These are phyloP conservation scores for Esox niger DNA, from an alignment of 2,113 vertebrate species.

Conservation along the genomic window DNA sequence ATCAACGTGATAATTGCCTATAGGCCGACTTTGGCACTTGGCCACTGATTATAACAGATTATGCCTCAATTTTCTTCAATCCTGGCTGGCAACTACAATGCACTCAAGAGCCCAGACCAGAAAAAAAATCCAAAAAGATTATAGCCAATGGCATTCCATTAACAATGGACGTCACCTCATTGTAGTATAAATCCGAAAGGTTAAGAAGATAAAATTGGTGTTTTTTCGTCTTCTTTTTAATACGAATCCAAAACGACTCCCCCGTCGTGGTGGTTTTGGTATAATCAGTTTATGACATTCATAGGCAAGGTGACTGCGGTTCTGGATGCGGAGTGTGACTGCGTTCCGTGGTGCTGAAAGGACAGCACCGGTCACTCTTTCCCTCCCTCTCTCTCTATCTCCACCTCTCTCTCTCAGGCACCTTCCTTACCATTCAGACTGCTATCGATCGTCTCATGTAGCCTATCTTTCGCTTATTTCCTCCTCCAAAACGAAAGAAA, in stretches of 20 bases:
- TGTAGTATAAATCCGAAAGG: conserved; percentile 52
- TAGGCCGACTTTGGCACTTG: background rate
- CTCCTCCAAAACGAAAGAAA: conserved; percentile 48
- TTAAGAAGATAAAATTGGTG: conserved; percentile 37
- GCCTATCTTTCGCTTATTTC: conserved; percentile 49
- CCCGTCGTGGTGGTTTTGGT: background rate
- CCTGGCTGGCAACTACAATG: conserved; percentile 18
- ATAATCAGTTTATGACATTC: conserved; percentile 14
- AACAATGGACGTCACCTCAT: conserved; percentile 58
- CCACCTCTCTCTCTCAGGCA: background rate
- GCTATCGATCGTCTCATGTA: too few relatives aligned
- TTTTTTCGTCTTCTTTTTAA: background rate
- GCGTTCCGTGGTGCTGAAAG: conserved; percentile 65
- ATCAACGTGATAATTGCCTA: background rate
- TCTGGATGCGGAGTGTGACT: too few relatives aligned
- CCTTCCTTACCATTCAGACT: background rate
- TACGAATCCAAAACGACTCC: conserved; percentile 6
- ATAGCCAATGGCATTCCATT: conserved; percentile 57
- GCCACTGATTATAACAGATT: background rate
- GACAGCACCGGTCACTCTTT: conserved; percentile 59
- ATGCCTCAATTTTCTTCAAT: background rate
- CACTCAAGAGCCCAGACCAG: conserved; percentile 28
- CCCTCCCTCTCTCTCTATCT: conserved; percentile 16
- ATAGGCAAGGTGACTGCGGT: conserved; percentile 26
- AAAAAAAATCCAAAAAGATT: conserved; percentile 50